Evolutionary conservation across 2,888 invertebrate genomes (phyloP).

Genomic region (Erebia ligea): DNA sequence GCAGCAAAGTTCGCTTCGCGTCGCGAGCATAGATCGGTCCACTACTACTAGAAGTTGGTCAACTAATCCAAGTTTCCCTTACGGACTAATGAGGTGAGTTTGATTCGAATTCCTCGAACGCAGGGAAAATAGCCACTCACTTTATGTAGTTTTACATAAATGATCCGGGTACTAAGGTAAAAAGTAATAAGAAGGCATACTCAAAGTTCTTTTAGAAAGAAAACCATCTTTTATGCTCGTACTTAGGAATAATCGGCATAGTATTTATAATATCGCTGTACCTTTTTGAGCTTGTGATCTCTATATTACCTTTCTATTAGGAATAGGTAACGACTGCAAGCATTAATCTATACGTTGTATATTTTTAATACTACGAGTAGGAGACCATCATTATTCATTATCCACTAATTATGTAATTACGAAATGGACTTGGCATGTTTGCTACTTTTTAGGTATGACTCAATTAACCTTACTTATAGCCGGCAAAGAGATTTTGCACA

Average conservation of each 20-base stretch:
- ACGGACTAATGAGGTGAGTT: conserved; percentile 80
- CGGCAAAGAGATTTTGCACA: no score
- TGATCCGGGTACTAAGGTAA: not conserved
- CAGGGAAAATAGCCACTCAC: conserved; percentile 55
- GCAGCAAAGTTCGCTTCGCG: conserved; percentile 40
- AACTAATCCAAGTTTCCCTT: conserved; percentile 82
- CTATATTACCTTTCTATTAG: no score
- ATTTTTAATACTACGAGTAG: no score
- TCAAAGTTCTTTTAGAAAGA: not conserved
- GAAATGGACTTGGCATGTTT: no score
- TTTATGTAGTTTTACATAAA: conserved; percentile 21
- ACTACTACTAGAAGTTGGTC: conserved; percentile 67
- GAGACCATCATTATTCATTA: no score
- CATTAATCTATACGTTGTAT: no score
- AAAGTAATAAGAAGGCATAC: not conserved
- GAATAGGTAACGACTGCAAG: no score
- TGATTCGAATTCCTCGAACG: conserved; percentile 73
- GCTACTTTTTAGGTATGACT: no score
- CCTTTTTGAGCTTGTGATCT: not conserved
- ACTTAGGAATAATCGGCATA: not conserved
- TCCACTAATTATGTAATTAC: no score
- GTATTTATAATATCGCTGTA: not conserved
- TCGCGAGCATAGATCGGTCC: conserved; percentile 43
- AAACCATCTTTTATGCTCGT: not conserved
- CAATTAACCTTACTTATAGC: no score